Evolutionary conservation across 2,888 invertebrate genomes (phyloP), one percentile per base, ranked within the genome.

Genomic region (Pegoplata infirma): DNA sequence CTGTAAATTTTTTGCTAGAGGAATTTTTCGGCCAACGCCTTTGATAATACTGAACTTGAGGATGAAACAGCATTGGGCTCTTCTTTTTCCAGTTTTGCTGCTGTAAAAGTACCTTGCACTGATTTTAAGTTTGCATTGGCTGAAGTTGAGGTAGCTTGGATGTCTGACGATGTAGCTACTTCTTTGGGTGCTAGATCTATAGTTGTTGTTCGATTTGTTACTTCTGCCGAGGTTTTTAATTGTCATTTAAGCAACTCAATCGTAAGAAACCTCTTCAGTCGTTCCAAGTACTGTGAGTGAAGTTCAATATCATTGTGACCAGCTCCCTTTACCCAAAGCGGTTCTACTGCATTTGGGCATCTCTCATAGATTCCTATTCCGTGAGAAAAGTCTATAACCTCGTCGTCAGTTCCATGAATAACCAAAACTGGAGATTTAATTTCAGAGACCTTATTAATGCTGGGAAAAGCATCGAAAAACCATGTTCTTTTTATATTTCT

Each of bases 381-480:
- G 90, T 99, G 99, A 76, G 97, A 97, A 91, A 99, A 98, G 91
- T 98, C 98, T 90, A 99, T 99, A 81, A 99, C 98, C 91, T 99
- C 99, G 90, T 99, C 99, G 88, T 98, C 98, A 78, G 98, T 99
- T 85, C 99, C 99, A 90, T 99, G 99, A 87, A 99, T 99, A 67
- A 99, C 98, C 88, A 99, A 92, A 86, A 98, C 98, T 67, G 98
- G 98, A 82, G 98, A 98, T 89, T 96, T 96, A 80, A 99, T 98
- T 91, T 98, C 97, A 81, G 98, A 97, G 86, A 98, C 97, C 92
- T 98, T 98, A 92, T 99, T 98, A 92, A 99, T 99, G 92, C 98
- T 98, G 93, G 98, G 98, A 90, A 99, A 99, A 85, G 98, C 98
- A 92, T 99, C 99, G 90, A 98, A 99, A 91, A 98, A 99, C 98